phyloP scores from a whole-genome alignment of 2,888 invertebrate genomes.

The Macrosiphum euphorbiae region DNA sequence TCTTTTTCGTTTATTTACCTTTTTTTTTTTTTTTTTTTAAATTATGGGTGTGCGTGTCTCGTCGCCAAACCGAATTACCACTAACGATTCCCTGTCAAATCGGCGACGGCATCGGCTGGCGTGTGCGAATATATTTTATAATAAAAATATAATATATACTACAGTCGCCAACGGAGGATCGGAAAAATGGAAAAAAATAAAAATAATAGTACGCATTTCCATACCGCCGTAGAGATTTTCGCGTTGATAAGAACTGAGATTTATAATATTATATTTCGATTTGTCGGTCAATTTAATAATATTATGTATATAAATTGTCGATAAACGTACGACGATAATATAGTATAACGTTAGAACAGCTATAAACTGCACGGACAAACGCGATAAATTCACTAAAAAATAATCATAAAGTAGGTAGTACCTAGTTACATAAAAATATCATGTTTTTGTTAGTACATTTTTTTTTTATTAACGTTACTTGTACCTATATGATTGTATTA shows the following conservation, averaged over 20 bases:
- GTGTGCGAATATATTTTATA: not conserved
- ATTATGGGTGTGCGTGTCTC: conserved; percentile 57
- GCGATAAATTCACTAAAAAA: not conserved
- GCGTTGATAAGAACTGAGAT: not conserved
- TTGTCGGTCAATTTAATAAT: not conserved
- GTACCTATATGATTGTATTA: not conserved
- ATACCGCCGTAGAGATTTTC: not conserved
- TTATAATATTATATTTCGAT: not conserved
- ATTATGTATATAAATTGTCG: no score
- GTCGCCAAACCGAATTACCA: conserved; percentile 51
- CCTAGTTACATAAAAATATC: not conserved
- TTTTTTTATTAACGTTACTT: not conserved
- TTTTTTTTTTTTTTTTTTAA: conserved; percentile 25
- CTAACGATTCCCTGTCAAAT: conserved; percentile 60
- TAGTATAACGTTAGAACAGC: not conserved
- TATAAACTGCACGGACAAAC: not conserved
- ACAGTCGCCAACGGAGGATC: not conserved
- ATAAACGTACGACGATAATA: not conserved
- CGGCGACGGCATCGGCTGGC: not conserved
- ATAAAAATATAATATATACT: not conserved
- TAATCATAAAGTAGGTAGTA: not conserved
- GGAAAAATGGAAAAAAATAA: not conserved
- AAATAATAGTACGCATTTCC: not conserved
- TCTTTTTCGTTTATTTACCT: conserved; percentile 56
- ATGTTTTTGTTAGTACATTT: not conserved